Evolutionary conservation across 2,888 invertebrate genomes (phyloP), one percentile per base, ranked within the genome.

Genomic region (Tolmerus cingulatus): DNA sequence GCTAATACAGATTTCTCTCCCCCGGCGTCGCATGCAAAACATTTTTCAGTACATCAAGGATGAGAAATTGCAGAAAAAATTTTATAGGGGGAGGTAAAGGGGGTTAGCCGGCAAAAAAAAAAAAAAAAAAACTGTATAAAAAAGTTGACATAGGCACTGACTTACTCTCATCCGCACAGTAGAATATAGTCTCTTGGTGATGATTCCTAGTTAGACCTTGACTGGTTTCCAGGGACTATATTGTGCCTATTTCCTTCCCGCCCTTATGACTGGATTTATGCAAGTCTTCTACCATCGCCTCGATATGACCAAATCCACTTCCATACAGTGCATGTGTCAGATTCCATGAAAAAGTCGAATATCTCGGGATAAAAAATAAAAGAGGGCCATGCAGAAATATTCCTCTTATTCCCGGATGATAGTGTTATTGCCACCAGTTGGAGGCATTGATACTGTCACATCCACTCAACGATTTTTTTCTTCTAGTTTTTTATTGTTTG

Each of bases 401-500:
- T 82, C 82, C 51, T 82, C 57, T 19, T 82, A 82, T 82, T 82
- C 82, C 82, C 82, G 85, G 85, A 74, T 85, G 85, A 85, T 85
- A 85, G 85, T 85, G 85, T 85, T 85, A 85, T 46, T 74, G 85
- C 85, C 37, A 82, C 82, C 82, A 82, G 82, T 46, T 74, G 46
- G 66, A 66, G 66, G 43, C 85, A 85, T 74, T 85, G 85, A 85
- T 85, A 74, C 74, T 85, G 85, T 85, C 85, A 85, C 46, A 85
- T 85, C 74, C 85, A 85, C 85, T 85, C 85, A 85, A 74, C 85
- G 74, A 74, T 43, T 74, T 74, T 46, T 85, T 85, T 51, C 74
- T 85, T 85, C 74, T 85, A 74, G 74, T 87, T 88, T 89, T 82
- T 88, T 88, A 88, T 89, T 88, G 87, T 89, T 87, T 87, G 88